Percentiles rank a stretch among this genome's conserved stretches.
Conservation (phyloP, 2,888 invertebrate genomes). For the Brachyptera risi region DNA sequence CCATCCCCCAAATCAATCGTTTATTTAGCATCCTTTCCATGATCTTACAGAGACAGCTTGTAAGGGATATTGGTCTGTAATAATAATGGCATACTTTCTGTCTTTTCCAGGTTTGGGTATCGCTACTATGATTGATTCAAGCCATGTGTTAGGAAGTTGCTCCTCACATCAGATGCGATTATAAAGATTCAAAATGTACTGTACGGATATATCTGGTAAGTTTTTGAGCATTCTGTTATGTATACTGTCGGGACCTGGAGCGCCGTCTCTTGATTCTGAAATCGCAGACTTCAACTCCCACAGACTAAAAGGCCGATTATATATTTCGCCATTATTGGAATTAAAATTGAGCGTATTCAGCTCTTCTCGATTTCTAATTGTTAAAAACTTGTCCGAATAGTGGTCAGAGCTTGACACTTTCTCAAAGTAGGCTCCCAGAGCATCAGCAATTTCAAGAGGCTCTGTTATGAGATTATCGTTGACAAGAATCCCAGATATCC, state of each 20-base stretch:
- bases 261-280: not conserved
- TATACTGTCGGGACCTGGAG: constrained; percentile 12
- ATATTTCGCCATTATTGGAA: not conserved
- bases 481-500: not conserved
- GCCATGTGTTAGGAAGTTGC: constrained; percentile 14
- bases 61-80: constrained; percentile 36
- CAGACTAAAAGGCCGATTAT: constrained; percentile 4
- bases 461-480: not conserved
- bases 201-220: not conserved
- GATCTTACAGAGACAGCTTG: constrained; percentile 36
- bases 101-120: constrained; percentile 15
- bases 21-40: constrained; percentile 35
- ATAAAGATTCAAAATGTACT: constrained; percentile 8
- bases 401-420: constrained; percentile 15
- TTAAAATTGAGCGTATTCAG: not conserved
- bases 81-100: not conserved
- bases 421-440: not conserved
- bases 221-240: constrained; percentile 13
- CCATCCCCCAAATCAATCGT: constrained; percentile 33
- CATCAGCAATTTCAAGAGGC: not conserved
- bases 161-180: constrained; percentile 12
- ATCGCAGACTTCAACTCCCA: constrained; percentile 11
- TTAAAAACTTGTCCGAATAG: not conserved
- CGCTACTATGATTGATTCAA: not conserved
- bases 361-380: not conserved